Conservation (phyloP, 2,113 vertebrate genomes). For the Montifringilla adamsi region DNA sequence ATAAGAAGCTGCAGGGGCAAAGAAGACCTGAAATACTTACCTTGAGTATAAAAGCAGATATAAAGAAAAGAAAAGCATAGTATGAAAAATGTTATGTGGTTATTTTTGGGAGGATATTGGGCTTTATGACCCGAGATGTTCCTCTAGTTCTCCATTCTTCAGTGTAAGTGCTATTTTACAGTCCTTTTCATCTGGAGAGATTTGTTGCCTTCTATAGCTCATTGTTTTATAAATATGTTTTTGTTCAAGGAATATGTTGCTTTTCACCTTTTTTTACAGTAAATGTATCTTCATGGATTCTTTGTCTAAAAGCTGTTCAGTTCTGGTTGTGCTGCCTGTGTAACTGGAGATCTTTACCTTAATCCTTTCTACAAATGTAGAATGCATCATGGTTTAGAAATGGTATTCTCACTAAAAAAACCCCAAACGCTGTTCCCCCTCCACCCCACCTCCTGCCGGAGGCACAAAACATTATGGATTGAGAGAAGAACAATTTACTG, state of each 20-base stretch:
- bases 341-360: background rate
- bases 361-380: background rate
- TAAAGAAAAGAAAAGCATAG: background rate
- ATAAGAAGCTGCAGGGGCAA: background rate
- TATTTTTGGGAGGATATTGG: background rate
- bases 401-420: background rate
- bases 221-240: background rate
- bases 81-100: background rate
- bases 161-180: background rate
- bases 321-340: background rate
- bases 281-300: background rate
- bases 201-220: background rate
- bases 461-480: background rate
- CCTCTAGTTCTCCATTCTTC: background rate
- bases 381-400: background rate
- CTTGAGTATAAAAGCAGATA: background rate
- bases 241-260: background rate
- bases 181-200: background rate
- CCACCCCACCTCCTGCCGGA: fast-evolving
- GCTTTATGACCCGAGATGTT: background rate
- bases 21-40: background rate
- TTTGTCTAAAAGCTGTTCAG: background rate
- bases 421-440: fast-evolving
- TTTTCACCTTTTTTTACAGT: background rate
- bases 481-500: background rate